Conservation (phyloP, 2,888 invertebrate genomes). For the Drosophila neonasuta region DNA sequence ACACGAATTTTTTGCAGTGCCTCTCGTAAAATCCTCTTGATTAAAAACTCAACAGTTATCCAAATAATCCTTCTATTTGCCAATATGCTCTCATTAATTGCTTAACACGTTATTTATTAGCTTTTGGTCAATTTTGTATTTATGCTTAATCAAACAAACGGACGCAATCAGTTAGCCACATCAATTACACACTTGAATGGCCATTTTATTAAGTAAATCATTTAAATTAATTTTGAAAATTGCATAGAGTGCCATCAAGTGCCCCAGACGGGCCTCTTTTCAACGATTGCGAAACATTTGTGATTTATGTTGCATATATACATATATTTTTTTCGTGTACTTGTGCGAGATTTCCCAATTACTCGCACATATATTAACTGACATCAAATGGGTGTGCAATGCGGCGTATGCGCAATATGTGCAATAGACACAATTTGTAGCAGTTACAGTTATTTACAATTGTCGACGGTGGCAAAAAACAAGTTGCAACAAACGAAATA, state of each 20-base stretch:
- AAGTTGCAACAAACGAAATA: slow-evolving; percentile 20
- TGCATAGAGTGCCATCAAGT: slow-evolving; percentile 8
- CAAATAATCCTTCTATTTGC: not conserved
- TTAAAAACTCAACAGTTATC: not conserved
- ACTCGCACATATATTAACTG: slow-evolving; percentile 52
- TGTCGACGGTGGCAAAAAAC: slow-evolving; percentile 18
- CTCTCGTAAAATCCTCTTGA: no score
- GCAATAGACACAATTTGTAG: slow-evolving; percentile 61
- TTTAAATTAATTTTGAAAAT: slow-evolving; percentile 59
- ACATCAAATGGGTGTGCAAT: slow-evolving; percentile 53
- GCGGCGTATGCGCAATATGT: slow-evolving; percentile 71
- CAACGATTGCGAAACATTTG: slow-evolving; percentile 5
- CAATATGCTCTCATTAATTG: slow-evolving; percentile 3
- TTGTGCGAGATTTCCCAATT: slow-evolving; percentile 18
- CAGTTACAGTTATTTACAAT: slow-evolving; percentile 59
- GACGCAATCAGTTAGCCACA: slow-evolving; percentile 12
- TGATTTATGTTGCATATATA: slow-evolving; percentile 38
- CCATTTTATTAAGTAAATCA: slow-evolving; percentile 52
- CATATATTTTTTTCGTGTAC: slow-evolving; percentile 5
- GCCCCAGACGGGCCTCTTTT: slow-evolving; percentile 10
- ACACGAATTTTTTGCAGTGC: not conserved
- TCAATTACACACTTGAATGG: slow-evolving; percentile 45
- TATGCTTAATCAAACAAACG: slow-evolving; percentile 21
- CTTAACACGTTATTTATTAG: slow-evolving; percentile 2
- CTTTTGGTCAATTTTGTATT: slow-evolving; percentile 13